These are phyloP conservation scores for Alces alces DNA, from an alignment of 2,113 vertebrate genomes.

Conservation along the genomic window DNA sequence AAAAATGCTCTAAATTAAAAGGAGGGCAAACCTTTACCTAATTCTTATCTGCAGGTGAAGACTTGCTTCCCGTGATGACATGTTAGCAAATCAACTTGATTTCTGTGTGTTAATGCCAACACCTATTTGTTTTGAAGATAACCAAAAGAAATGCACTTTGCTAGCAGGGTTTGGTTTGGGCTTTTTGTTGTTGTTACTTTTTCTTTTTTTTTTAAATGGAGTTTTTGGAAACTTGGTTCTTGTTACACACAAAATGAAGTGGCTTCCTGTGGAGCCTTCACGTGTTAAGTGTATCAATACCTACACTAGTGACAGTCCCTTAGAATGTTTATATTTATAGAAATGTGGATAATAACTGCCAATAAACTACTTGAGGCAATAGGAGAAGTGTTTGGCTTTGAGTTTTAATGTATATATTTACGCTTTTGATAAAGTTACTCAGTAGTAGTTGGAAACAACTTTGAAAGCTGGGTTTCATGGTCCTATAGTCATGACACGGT, in stretches of 20 bases:
- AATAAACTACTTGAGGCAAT: slow-evolving; percentile 80
- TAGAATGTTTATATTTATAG: slow-evolving; percentile 86
- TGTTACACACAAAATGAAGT: slow-evolving; percentile 69
- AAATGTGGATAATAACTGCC: slow-evolving; percentile 80
- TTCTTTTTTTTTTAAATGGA: slow-evolving; percentile 33
- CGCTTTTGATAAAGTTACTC: neutral
- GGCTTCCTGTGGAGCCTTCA: slow-evolving; percentile 80
- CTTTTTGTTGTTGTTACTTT: neutral
- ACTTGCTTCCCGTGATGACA: slow-evolving; percentile 55
- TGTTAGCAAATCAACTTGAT: slow-evolving; percentile 60
- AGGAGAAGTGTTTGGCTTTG: slow-evolving; percentile 73
- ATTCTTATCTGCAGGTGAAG: slow-evolving; percentile 64
- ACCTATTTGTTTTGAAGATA: slow-evolving; percentile 75
- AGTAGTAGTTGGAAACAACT: neutral
- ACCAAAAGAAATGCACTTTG: slow-evolving; percentile 80
- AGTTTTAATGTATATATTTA: slow-evolving; percentile 48
- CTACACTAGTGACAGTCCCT: slow-evolving; percentile 83
- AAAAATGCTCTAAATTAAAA: slow-evolving; percentile 43
- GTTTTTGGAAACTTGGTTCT: slow-evolving; percentile 69
- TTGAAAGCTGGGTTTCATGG: neutral
- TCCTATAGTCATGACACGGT: neutral
- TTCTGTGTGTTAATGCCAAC: slow-evolving; percentile 64
- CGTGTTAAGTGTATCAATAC: slow-evolving; percentile 76
- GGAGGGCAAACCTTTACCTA: slow-evolving; percentile 33
- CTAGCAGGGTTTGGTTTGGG: slow-evolving; percentile 58